phyloP scores from a whole-genome alignment of 2,888 invertebrate species.

The Hylaea fasciaria region DNA sequence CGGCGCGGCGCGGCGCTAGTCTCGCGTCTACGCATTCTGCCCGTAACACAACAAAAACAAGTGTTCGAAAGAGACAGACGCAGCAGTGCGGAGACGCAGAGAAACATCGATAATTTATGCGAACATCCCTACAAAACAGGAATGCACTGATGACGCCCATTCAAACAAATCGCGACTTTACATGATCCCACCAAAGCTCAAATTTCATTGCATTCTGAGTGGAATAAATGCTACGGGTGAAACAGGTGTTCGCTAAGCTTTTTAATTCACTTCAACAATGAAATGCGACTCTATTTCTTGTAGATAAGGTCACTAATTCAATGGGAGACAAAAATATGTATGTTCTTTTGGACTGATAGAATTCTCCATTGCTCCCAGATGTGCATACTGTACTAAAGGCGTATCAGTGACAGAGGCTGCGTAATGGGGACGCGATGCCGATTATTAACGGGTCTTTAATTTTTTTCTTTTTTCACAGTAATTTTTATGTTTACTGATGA shows the following conservation, averaged over 20 bases:
- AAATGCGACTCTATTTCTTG: conserved; percentile 33
- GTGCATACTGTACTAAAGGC: conserved; percentile 77
- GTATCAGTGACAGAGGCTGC: conserved; percentile 70
- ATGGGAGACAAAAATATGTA: conserved; percentile 32
- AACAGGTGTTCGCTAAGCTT: conserved; percentile 81
- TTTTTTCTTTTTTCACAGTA: conserved; percentile 7
- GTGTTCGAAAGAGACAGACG: conserved; percentile 73
- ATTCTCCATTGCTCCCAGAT: conserved; percentile 80
- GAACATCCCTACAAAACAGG: conserved; percentile 81
- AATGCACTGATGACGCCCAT: conserved; percentile 60
- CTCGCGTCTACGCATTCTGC: conserved; percentile 65
- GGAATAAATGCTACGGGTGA: conserved; percentile 75
- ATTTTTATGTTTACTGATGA: too few relatives aligned
- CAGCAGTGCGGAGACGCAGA: conserved; percentile 66
- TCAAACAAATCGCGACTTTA: conserved; percentile 50
- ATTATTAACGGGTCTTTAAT: conserved; percentile 64
- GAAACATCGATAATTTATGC: conserved; percentile 84
- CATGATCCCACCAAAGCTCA: neutral
- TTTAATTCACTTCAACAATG: conserved; percentile 47
- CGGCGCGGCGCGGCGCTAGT: conserved; percentile 62
- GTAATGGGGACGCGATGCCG: conserved; percentile 69
- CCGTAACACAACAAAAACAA: conserved; percentile 76
- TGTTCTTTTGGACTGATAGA: conserved; percentile 48
- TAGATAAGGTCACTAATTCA: conserved; percentile 42
- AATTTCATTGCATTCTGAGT: conserved; percentile 41